Base-by-base conservation (phyloP, 2,797 vertebrate genomes). In the Philypnodon macrostomus region DNA sequence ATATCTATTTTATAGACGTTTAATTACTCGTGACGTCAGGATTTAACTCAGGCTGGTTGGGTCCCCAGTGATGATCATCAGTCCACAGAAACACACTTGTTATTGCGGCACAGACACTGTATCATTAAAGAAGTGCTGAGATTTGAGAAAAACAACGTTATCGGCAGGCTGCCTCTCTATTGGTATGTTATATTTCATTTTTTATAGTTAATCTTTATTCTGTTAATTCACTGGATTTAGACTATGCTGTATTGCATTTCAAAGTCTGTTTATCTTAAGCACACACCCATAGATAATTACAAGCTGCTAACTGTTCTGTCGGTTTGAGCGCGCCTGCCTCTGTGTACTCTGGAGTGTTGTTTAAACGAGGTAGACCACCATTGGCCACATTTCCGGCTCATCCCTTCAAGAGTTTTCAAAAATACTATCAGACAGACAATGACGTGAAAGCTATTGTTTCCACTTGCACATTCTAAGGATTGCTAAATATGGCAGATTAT, bases 241-340 rank as follows among this genome's bases (percentile, higher is more conserved):
- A 52, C 51, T 34, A 70, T 58, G n/a, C n/a, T 65, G 62, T 30
- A 19, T 49, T 39, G 31, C 3, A 53, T 61, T 44, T 26, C 42
- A 70, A 65, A 70, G 47, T 44, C 63, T 4, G 3, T 52, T 65
- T 53, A 56, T 57, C 40, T 41, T 26, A 9, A 41, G 53, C 47
- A 72, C 62, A 81, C 66, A 67, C 76, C 76, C 77, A 69, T 18
- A 59, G 47, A 67, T 80, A 75, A 82, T 71, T 67, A 64, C 34
- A 53, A 65, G 42, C 53, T 60, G 32, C 19, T 23, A 33, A 32
- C 33, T 30, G 56, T 67, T 41, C 48, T 47, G 56, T 46, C 19
- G 48, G 40, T 29, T n/a, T n/a, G n/a, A n/a, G 11, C 23, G 5
- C 49, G 23, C 4, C 9, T 33, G 31, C 36, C 11, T 17, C 5